Conservation (phyloP, 2,113 vertebrate genomes). For the Sardina pilchardus region DNA sequence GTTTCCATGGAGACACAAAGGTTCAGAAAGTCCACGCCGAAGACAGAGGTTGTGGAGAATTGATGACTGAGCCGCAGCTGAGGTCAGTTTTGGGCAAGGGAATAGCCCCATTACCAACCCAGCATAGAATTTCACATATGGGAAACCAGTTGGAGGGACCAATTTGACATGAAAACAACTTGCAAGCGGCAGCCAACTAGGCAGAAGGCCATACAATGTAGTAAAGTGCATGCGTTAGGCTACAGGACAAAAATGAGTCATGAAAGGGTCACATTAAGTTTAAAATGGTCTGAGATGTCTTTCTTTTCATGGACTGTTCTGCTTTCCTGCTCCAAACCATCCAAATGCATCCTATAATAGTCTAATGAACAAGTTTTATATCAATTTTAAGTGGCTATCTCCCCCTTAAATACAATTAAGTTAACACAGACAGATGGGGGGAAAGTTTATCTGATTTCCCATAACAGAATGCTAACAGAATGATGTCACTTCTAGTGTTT, state of each 20-base stretch:
- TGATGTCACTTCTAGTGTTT: not conserved
- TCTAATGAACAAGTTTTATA: too few species aligned
- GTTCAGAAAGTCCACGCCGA: not conserved
- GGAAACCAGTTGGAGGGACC: not conserved
- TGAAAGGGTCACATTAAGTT: not conserved
- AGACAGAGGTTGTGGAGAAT: not conserved
- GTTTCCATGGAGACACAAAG: not conserved
- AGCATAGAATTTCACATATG: constrained; percentile 20
- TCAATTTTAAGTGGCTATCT: not conserved
- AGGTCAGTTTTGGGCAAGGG: not conserved
- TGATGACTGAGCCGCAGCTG: not conserved
- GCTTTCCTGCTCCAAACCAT: not conserved
- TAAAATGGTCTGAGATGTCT: not conserved
- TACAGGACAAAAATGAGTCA: not conserved
- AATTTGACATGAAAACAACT: not conserved
- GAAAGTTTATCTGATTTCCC: not conserved
- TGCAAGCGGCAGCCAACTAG: not conserved
- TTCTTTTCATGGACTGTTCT: not conserved
- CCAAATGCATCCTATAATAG: not conserved
- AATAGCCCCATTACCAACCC: constrained; percentile 10
- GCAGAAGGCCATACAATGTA: not conserved
- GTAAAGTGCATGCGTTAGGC: not conserved
- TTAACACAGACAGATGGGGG: not conserved
- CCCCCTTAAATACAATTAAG: not conserved
- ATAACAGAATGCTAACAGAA: not conserved